Conservation (phyloP, 2,113 vertebrate species). For the Python bivittatus region DNA sequence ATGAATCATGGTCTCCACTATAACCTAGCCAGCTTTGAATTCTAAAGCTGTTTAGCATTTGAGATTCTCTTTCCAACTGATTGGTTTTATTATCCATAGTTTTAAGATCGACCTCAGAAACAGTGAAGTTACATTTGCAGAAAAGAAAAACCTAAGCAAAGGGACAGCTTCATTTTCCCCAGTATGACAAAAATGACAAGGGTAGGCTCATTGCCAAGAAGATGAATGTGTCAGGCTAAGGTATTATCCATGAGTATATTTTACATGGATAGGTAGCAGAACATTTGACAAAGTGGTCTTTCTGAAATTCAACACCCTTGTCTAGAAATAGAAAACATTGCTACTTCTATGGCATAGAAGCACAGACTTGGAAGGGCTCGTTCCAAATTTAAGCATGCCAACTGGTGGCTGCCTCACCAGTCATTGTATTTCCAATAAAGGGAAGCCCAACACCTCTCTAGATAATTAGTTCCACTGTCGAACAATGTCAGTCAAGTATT, state of each 20-base stretch:
- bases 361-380: neutral
- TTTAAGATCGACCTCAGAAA: neutral
- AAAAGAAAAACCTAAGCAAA: neutral
- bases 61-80: neutral
- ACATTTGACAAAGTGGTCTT: conserved; percentile 55
- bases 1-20: neutral
- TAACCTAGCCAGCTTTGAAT: neutral
- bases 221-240: conserved; percentile 59
- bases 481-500: conserved; percentile 42
- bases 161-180: neutral
- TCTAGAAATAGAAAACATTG: conserved; percentile 56
- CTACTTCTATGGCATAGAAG: conserved; percentile 10
- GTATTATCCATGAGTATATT: conserved; percentile 51
- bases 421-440: neutral
- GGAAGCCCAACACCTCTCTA: neutral
- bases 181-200: neutral
- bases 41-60: neutral
- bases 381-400: neutral
- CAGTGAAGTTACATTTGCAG: neutral
- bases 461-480: neutral
- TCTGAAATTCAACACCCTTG: conserved; percentile 60
- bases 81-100: neutral
- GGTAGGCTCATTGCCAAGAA: conserved; percentile 22
- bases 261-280: conserved; percentile 49
- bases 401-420: neutral